Percentiles rank a stretch among this genome's conserved stretches.
Evolutionary conservation across 2,888 invertebrate genomes (phyloP).

Genomic region (Cyclophora albipunctata): DNA sequence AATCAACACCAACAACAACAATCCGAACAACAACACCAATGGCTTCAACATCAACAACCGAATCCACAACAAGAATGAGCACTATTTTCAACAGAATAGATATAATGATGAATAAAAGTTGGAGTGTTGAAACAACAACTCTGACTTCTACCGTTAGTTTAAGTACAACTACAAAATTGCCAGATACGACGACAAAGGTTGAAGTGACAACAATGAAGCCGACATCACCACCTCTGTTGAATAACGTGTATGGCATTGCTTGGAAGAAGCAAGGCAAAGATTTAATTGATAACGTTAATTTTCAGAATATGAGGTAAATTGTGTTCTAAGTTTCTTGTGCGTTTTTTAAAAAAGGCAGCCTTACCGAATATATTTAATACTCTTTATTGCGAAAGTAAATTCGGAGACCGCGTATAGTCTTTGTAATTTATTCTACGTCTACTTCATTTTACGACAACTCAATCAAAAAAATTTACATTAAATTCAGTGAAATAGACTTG

Average conservation of each 20-base stretch:
- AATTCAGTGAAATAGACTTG: too few species aligned
- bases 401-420: too few species aligned
- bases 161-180: conserved; percentile 51
- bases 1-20: conserved; percentile 38
- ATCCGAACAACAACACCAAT: conserved; percentile 40
- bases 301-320: conserved; percentile 63
- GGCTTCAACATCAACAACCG: conserved; percentile 54
- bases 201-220: conserved; percentile 36
- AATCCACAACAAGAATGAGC: conserved; percentile 58
- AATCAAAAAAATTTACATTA: too few species aligned
- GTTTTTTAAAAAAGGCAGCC: too few species aligned
- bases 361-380: too few species aligned
- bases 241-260: conserved; percentile 62
- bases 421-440: too few species aligned
- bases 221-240: conserved; percentile 42
- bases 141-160: conserved; percentile 62
- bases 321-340: too few species aligned
- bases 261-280: conserved; percentile 70
- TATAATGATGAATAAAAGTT: conserved; percentile 69
- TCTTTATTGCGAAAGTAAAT: too few species aligned
- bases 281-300: conserved; percentile 53
- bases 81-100: conserved; percentile 69
- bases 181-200: conserved; percentile 42
- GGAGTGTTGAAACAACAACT: conserved; percentile 69
- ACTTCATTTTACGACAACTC: too few species aligned